Base-by-base conservation (phyloP, 2,888 invertebrate genomes). In the Phengaris arion region DNA sequence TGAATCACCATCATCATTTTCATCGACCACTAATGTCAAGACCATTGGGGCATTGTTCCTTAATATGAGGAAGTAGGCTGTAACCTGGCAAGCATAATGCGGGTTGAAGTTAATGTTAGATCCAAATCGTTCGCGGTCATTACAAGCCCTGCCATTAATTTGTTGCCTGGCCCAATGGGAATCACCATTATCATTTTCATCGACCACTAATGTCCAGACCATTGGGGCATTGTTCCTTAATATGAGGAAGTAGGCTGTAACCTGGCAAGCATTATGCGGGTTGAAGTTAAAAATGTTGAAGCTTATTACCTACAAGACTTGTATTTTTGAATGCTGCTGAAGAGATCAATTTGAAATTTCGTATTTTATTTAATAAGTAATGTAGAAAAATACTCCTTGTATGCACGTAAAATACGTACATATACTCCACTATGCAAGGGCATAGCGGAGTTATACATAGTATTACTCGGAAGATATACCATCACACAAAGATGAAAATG, bases 21-120 rank as follows among this genome's bases (percentile, higher is more conserved):
- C 48, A 9, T 15, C 10, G 10, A 22, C 4, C 9, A 59, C 15
- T 59, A 59, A 22, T 10, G 9, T 22, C 15, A 1, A 22, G 59
- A 22, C 10, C 15, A 15, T 8, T 57, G 15, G 8, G 9, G 15
- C 57, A 8, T 57, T 7, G 57, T 57, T 15, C 57, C 15, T 8
- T 6, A 45, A 22, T 46, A 13, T 46, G 45, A 68, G n/a, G n/a
- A 45, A 3, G 13, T 2, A 68, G 6, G 48, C 6, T 48, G 45
- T n/a, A 45, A 12, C 45, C n/a, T 46, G 7, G 12, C 10, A 45
- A 68, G 35, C 35, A 13, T 45, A 22, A 9, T 68, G 68, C 15
- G 22, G 22, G 22, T 59, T n/a, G n/a, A n/a, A n/a, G n/a, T n/a
- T n/a, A 80, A 80, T 78, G 74, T 72, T 72, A 72, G 72, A 72